A percentile compares a stretch with the other conserved stretches of the same genome.
phyloP scores from a whole-genome alignment of 2,797 vertebrate species.

The Bucorvus abyssinicus region DNA sequence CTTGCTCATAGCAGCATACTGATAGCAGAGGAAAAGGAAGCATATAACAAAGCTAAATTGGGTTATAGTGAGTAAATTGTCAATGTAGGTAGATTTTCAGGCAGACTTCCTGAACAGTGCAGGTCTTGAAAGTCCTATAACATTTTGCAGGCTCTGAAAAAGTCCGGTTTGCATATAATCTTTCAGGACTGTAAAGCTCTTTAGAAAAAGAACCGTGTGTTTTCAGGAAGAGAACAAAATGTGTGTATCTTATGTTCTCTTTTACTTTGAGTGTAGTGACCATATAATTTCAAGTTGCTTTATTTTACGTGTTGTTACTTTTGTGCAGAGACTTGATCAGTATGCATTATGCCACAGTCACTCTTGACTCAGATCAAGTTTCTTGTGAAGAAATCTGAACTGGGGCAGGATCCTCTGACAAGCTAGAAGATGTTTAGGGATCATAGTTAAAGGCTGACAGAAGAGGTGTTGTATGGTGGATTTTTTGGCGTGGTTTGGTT shows the following conservation, averaged over 20 bases:
- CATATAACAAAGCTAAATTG: not conserved
- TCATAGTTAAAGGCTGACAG: not conserved
- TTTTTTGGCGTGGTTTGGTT: not conserved
- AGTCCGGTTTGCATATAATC: not conserved
- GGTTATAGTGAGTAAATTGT: not conserved
- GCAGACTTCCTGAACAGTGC: not conserved
- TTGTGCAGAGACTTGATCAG: not conserved
- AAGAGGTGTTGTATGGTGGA: too few relatives aligned
- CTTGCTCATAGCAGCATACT: not conserved
- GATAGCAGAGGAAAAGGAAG: not conserved
- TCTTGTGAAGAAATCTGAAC: not conserved
- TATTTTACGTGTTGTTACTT: not conserved
- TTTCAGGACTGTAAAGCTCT: not conserved
- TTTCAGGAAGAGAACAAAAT: not conserved
- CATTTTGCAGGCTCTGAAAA: not conserved
- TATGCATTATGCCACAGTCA: not conserved
- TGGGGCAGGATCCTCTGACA: not conserved
- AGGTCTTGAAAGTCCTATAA: not conserved
- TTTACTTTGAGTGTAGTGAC: not conserved
- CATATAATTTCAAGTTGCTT: not conserved
- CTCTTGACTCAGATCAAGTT: not conserved
- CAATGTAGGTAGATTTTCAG: not conserved
- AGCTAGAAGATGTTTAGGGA: not conserved
- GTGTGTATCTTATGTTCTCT: not conserved
- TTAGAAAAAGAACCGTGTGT: not conserved